Evolutionary conservation across 2,113 vertebrate species (phyloP), one percentile per base, ranked within the genome.

Genomic region (Zootoca vivipara): DNA sequence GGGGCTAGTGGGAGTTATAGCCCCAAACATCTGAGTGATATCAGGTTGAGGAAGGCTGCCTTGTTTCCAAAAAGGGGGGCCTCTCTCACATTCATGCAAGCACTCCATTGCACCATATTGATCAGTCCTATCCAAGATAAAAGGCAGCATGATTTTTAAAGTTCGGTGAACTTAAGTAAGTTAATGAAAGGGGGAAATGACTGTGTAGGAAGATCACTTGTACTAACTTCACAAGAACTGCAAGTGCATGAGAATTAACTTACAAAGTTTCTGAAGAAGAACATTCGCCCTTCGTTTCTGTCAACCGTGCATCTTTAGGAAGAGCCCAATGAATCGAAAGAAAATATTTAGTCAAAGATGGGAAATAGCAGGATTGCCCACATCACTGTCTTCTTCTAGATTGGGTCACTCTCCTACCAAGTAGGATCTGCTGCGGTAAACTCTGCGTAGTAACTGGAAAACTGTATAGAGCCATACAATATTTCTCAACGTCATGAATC

Each of bases 341-440:
- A 56, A 65, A 89, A 33, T 15, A 26, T 5, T 2, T 85, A 82
- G 40, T 30, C 82, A 87, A 28, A 65, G 20, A 40, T 58, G 72
- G 35, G 1, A 74, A 73, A 88, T 26, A 20, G 3, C 26, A 24
- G n/a, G 30, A 16, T 85, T 26, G 42, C 42, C 20, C 28, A 74
- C 38, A 87, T 13, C 24, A 42, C 22, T 46, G 12, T 56, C 84
- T 83, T 56, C 84, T 83, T 83, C 38, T 3, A 62, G 52, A 62
- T 26, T 40, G 56, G 38, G 35, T 65, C 80, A 65, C 33, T 87
- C 35, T 65, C 15, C 75, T 87, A 91, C 7, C 62, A 67, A 73
- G 16, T 12, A 24, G 33, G 33, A 9, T 56, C 84, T 85, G 67
- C 30, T 91, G 93, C 81, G 5, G 52, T 86, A 82, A 85, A 35